Base-by-base conservation (phyloP, 2,113 vertebrate genomes). In the Austrofundulus limnaeus region DNA sequence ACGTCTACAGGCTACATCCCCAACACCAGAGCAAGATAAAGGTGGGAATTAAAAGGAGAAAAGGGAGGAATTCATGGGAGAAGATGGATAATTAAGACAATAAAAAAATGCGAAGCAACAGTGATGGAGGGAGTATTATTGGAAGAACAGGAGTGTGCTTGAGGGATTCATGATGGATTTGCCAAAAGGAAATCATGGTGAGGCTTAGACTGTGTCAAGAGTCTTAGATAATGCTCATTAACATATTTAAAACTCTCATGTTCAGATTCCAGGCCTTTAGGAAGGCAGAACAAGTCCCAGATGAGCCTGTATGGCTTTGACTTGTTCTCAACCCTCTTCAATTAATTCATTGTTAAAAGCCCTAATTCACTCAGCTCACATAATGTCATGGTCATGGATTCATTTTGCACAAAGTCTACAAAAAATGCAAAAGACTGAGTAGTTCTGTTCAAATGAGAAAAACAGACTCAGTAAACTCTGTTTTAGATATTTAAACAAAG, bases 81-180 rank as follows among this genome's bases (percentile, higher is more conserved):
- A 61, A 65, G 20, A 50, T 31, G 12, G 48, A 77, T 75, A 79
- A 86, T 82, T 75, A 72, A 80, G 67, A 77, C 69, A 70, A 82
- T 60, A 81, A 73, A 66, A 51, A n/a, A 24, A 9, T n/a, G 45
- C 58, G 61, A 60, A n/a, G 48, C 39, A 47, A 67, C 66, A 24
- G 56, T 54, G 58, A 65, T 16, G 28, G 17, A 13, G 7, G 16
- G 34, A 19, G 61, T 66, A 57, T 84, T 78, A 75, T 49, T 58
- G 58, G 31, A 28, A 25, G 10, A 23, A 45, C 49, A 72, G 39
- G 20, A 38, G 42, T 37, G 19, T 23, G 31, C 43, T 0, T 7
- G 61, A 73, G 53, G 20, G 54, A 81, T 52, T 37, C 31, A 53
- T 39, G 66, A 81, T 63, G 34, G 57, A 78, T 62, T 73, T 17